phyloP scores from a whole-genome alignment of 2,113 vertebrate genomes.

The Bubo bubo region DNA sequence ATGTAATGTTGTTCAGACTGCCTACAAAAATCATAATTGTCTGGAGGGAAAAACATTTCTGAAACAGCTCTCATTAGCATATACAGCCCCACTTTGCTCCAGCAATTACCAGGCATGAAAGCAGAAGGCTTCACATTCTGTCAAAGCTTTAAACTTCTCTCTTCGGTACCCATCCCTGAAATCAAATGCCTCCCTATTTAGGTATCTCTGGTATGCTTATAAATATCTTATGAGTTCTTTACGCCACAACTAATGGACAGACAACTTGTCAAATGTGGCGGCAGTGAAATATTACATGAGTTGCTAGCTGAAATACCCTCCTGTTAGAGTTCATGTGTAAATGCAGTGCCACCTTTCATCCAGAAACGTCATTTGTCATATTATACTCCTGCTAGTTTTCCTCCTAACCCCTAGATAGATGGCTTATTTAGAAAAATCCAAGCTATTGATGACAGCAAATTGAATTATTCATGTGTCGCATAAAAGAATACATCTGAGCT shows the following conservation, averaged over 20 bases:
- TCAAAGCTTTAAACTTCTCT: constrained; percentile 8
- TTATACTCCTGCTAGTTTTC: neutral
- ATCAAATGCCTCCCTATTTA: neutral
- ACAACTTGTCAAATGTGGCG: neutral
- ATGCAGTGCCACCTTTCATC: constrained; percentile 13
- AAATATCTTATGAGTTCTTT: constrained; percentile 27
- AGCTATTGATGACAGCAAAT: constrained; percentile 43
- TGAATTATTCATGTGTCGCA: constrained; percentile 51
- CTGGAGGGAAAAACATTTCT: neutral
- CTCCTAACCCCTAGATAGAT: neutral
- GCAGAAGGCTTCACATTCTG: neutral
- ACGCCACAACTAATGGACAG: neutral
- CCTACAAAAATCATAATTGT: neutral
- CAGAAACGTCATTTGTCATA: constrained; percentile 4
- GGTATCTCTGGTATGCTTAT: neutral
- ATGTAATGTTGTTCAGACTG: neutral
- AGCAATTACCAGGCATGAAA: neutral
- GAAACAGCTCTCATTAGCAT: neutral
- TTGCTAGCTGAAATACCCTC: neutral
- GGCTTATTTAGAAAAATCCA: constrained; percentile 38
- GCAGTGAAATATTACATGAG: neutral
- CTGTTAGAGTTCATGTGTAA: neutral
- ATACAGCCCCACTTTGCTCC: neutral
- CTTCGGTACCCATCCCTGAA: neutral
- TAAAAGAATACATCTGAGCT: constrained; percentile 43